Conservation (phyloP, 2,888 invertebrate genomes). For the Orgyia antiqua region DNA sequence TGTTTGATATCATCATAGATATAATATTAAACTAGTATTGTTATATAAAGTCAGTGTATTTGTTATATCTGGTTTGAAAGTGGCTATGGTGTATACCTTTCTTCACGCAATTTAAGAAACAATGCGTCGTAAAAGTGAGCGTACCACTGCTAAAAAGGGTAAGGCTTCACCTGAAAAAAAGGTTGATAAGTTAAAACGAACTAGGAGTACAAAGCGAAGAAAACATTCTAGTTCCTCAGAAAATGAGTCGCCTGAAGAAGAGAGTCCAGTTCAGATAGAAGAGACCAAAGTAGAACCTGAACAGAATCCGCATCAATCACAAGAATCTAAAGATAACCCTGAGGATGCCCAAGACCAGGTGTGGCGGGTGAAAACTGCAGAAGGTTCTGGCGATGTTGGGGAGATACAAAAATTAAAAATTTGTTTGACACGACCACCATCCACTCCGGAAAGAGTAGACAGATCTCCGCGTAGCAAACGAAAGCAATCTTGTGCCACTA, state of each 20-base stretch:
- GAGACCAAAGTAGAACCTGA: constrained; percentile 36
- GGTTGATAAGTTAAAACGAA: constrained; percentile 72
- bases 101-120: constrained; percentile 29
- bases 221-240: constrained; percentile 78
- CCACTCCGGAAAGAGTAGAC: constrained; percentile 72
- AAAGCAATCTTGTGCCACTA: constrained; percentile 70
- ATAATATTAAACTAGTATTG: too few species aligned
- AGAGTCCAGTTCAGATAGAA: constrained; percentile 37
- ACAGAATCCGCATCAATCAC: constrained; percentile 38
- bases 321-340: constrained; percentile 48
- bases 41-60: too few species aligned
- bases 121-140: constrained; percentile 89
- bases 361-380: constrained; percentile 75
- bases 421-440: constrained; percentile 78
- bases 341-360: constrained; percentile 66
- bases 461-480: constrained; percentile 72
- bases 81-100: too few species aligned
- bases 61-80: too few species aligned
- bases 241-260: constrained; percentile 65
- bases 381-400: constrained; percentile 65
- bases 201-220: constrained; percentile 73
- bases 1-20: too few species aligned
- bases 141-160: constrained; percentile 79
- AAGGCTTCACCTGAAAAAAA: constrained; percentile 83
- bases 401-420: constrained; percentile 82